These are phyloP conservation scores for Linhomoeus sp. DNA, from an alignment of 2,888 invertebrate genomes.

Conservation along the genomic window DNA sequence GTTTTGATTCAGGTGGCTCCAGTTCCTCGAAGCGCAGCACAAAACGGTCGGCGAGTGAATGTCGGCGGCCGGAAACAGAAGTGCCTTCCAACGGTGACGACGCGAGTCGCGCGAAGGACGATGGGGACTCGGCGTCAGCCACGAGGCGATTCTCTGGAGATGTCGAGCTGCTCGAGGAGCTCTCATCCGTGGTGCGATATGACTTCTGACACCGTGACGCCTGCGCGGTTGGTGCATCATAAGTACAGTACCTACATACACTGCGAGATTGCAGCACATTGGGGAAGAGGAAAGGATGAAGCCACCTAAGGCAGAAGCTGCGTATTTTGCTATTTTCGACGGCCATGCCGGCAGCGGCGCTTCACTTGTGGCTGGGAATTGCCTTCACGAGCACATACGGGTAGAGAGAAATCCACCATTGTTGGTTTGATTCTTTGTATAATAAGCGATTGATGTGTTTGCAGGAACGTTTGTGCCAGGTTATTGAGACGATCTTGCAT, in stretches of 20 bases:
- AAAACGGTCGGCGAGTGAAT: background rate
- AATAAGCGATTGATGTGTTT: no score
- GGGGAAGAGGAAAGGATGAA: no score
- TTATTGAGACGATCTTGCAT: constrained; percentile 14
- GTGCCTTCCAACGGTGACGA: background rate
- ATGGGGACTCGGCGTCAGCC: no score
- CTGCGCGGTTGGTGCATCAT: no score
- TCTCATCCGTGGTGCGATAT: no score
- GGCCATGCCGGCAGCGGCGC: constrained; percentile 65
- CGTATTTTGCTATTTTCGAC: constrained; percentile 59
- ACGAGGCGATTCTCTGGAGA: background rate
- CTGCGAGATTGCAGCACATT: background rate
- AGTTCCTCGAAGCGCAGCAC: no score
- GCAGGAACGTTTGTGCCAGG: constrained; percentile 12
- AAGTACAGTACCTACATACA: background rate
- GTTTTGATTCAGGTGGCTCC: no score
- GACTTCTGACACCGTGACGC: no score
- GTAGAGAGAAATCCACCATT: constrained; percentile 30
- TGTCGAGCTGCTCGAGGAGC: background rate
- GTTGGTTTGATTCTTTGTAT: background rate
- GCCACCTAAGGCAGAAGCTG: constrained; percentile 14
- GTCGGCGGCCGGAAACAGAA: background rate
- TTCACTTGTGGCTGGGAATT: constrained; percentile 51
- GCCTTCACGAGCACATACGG: constrained; percentile 55
- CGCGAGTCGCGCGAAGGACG: background rate